phyloP scores from a whole-genome alignment of 2,888 invertebrate genomes.

The Girardia tigrina region DNA sequence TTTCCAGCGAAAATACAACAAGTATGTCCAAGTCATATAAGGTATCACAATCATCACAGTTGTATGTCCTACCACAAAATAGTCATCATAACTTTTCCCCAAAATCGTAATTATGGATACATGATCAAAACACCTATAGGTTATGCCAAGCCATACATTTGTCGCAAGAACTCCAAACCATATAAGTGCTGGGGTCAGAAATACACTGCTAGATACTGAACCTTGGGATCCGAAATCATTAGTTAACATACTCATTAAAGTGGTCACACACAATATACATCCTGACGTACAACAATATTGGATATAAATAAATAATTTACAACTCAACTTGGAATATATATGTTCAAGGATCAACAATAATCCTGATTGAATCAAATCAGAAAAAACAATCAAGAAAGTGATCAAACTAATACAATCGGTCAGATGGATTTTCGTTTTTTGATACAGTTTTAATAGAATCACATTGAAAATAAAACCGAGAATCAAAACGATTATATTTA shows the following conservation, averaged over 20 bases:
- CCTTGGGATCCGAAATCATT: neutral
- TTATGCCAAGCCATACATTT: neutral
- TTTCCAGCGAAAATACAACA: neutral
- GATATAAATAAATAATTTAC: conserved; percentile 4
- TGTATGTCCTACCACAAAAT: neutral
- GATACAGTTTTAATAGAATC: neutral
- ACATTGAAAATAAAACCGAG: neutral
- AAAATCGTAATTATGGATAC: neutral
- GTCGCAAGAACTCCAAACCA: neutral
- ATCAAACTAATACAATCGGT: conserved; percentile 3
- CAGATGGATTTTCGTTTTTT: neutral
- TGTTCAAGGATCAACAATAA: neutral
- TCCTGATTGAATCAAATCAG: neutral
- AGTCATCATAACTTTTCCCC: neutral
- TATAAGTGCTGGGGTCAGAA: neutral
- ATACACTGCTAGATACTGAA: neutral
- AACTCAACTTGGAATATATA: neutral
- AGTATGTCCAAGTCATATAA: neutral
- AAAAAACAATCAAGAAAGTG: neutral
- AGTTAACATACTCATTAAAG: neutral
- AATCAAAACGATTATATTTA: neutral
- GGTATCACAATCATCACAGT: neutral
- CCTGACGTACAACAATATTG: conserved; percentile 3
- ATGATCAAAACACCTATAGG: neutral
- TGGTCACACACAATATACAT: neutral